Evolutionary conservation across 1,140 invertebrate species (phyloP), one percentile per base, ranked within the genome.

Genomic region (Galleria mellonella): DNA sequence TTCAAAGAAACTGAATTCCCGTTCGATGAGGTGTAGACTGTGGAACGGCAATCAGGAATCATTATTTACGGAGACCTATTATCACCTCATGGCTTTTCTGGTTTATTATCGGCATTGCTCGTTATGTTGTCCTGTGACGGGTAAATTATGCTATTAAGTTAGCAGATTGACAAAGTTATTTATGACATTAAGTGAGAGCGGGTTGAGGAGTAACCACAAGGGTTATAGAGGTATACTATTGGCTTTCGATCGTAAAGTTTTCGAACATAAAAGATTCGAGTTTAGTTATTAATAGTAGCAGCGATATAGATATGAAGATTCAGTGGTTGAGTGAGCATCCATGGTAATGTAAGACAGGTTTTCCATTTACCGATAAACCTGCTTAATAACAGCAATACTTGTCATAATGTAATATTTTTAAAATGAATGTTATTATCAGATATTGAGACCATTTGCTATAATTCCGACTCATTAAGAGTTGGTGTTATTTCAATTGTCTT

Each of bases 81-180:
- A 83, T 83, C 76, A 81, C 76, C 76, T 75, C 71, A 66, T 78
- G 75, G 77, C 70, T 76, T 78, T 83, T 81, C 74, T 77, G 76
- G 71, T 83, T 78, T 83, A 81, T 78, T 83, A 83, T 78, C 72
- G 59, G 60, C 67, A 60, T 71, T 69, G 74, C 72, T 83, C 74
- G 79, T 83, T 83, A 81, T 83, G 76, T 72, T 79, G 78, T 83
- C 74, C 73, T 69, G 72, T 47, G 62, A 79, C 56, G 72, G 73
- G 77, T 79, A 81, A 83, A 79, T 81, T 81, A 72, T 74, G 63
- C 73, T 68, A 74, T 77, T 77, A 83, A 83, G 78, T 83, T 78
- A 78, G 76, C 72, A 71, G 76, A 83, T 77, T 83, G 76, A 83
- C 79, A 81, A 83, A 81, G 71, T 78, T 82, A 78, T 82, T 82